Percentiles rank a stretch among this genome's conserved stretches.
These are phyloP conservation scores for Bombylius discolor DNA, from an alignment of 2,888 invertebrate species.

Conservation along the genomic window DNA sequence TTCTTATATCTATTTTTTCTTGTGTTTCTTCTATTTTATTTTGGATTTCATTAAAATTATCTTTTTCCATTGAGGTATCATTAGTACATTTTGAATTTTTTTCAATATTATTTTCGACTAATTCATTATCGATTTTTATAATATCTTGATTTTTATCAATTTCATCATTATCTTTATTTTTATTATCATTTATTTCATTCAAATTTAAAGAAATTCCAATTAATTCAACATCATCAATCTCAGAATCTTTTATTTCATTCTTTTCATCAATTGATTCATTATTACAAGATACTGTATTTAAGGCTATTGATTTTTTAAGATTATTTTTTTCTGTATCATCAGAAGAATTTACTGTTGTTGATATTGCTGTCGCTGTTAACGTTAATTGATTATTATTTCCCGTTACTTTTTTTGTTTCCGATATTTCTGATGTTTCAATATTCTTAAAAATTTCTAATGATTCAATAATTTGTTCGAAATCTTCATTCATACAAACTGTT, in stretches of 20 bases:
- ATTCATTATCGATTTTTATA: neutral
- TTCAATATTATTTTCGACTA: no score
- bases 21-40: no score
- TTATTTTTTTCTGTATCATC: neutral
- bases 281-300: neutral
- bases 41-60: no score
- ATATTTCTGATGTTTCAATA: no score
- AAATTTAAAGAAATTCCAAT: neutral
- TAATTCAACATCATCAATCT: neutral
- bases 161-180: neutral
- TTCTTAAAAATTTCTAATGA: neutral
- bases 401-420: no score
- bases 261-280: neutral
- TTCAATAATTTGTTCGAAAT: neutral
- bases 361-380: no score
- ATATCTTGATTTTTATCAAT: no score
- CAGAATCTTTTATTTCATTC: neutral
- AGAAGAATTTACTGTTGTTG: neutral
- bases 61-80: no score
- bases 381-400: no score
- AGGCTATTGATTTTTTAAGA: neutral
- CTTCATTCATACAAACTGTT: neutral
- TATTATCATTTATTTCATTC: neutral
- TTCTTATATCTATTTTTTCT: neutral
- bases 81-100: no score